Percentiles rank a stretch among this genome's conserved stretches.
phyloP scores from a whole-genome alignment of 2,113 vertebrate species.

The Carettochelys insculpta region DNA sequence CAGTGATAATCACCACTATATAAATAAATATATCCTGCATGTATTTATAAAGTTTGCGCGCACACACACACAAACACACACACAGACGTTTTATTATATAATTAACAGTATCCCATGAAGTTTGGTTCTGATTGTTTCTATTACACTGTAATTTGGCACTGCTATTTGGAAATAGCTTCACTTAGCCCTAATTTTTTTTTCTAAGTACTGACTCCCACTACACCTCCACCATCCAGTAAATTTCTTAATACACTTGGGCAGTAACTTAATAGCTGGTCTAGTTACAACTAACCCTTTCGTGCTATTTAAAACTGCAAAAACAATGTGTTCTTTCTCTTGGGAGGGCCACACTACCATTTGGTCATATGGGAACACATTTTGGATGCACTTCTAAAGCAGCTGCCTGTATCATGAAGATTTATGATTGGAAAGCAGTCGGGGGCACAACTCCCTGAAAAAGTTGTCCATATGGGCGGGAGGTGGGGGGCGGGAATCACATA shows the following conservation, averaged over 20 bases:
- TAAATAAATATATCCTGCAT: neutral
- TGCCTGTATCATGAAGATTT: slow-evolving; percentile 22
- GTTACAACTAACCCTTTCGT: slow-evolving; percentile 12
- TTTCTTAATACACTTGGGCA: slow-evolving; percentile 35
- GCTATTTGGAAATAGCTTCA: slow-evolving; percentile 30
- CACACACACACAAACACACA: too few relatives aligned
- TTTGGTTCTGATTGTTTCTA: neutral
- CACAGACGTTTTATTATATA: neutral
- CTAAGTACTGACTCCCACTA: neutral
- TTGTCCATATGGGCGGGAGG: neutral
- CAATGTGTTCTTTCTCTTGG: slow-evolving; percentile 27
- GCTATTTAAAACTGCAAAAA: slow-evolving; percentile 45
- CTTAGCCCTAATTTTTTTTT: slow-evolving; percentile 18
- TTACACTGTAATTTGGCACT: neutral
- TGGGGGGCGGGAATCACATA: too few relatives aligned
- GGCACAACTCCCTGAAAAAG: slow-evolving; percentile 38
- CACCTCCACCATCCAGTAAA: neutral
- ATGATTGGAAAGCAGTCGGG: neutral
- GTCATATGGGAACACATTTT: slow-evolving; percentile 47
- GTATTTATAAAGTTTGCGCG: neutral
- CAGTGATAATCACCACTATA: slow-evolving; percentile 38
- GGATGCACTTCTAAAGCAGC: slow-evolving; percentile 24
- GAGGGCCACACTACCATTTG: slow-evolving; percentile 47
- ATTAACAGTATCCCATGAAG: neutral
- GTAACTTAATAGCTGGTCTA: slow-evolving; percentile 32